Evolutionary conservation across 1,140 invertebrate species (phyloP).

Genomic region (Hormaphis cornu): DNA sequence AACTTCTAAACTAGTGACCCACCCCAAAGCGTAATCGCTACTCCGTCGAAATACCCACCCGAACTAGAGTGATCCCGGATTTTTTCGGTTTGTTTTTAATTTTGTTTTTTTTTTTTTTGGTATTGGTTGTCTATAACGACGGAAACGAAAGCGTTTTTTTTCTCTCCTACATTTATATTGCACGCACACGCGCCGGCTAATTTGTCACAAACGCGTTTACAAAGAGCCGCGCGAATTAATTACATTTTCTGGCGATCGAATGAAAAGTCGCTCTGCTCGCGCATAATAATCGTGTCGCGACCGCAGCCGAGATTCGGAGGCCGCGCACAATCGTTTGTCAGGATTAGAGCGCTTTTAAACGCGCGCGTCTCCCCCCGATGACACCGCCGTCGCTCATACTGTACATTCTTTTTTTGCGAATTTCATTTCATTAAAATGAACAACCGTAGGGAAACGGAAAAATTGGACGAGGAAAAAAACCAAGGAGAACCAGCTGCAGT

Average conservation of each 20-base stretch:
- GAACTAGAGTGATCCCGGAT: too few relatives aligned
- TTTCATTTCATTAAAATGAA: slow-evolving; percentile 19
- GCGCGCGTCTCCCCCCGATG: too few relatives aligned
- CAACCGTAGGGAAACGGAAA: neutral
- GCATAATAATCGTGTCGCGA: neutral
- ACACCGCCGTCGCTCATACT: too few relatives aligned
- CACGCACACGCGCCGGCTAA: neutral
- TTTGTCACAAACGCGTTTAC: slow-evolving; percentile 5
- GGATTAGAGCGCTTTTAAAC: slow-evolving; percentile 19
- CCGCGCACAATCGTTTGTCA: slow-evolving; percentile 19
- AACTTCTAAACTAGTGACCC: too few relatives aligned
- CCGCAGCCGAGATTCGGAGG: neutral
- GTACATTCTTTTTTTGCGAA: neutral
- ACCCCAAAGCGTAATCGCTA: too few relatives aligned
- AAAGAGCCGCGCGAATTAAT: slow-evolving; percentile 16
- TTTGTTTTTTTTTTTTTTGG: too few relatives aligned
- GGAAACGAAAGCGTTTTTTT: too few relatives aligned
- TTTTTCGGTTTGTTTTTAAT: too few relatives aligned
- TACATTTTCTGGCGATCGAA: slow-evolving; percentile 16
- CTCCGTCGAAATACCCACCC: too few relatives aligned
- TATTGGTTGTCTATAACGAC: too few relatives aligned
- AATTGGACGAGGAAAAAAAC: neutral
- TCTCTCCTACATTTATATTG: too few relatives aligned
- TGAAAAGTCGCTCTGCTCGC: slow-evolving; percentile 9
- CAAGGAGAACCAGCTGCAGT: neutral